A percentile compares a stretch with the other conserved stretches of the same genome.
Conservation (phyloP, 2,797 vertebrate genomes). For the Sebastes umbrosus region DNA sequence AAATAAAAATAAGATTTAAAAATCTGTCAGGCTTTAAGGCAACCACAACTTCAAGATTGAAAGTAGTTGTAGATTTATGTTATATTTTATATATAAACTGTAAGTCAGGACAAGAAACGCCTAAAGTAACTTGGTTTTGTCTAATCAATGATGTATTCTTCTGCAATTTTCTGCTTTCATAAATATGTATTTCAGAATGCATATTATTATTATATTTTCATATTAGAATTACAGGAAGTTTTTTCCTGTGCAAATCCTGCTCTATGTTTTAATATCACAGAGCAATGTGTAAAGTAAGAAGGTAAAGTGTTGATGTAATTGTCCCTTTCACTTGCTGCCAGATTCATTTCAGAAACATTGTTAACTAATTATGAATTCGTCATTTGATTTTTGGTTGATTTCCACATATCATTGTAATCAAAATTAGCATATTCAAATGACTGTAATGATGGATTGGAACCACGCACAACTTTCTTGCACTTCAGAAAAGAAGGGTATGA, state of each 20-base stretch:
- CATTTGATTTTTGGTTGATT: neutral
- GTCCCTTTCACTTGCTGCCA: neutral
- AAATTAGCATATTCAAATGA: conserved; percentile 1
- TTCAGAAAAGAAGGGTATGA: neutral
- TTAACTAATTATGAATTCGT: conserved; percentile 9
- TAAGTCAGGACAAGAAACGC: neutral
- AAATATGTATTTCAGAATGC: neutral
- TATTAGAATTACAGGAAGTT: neutral
- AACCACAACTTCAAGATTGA: neutral
- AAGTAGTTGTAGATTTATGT: neutral
- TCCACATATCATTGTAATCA: neutral
- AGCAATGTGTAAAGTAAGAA: neutral
- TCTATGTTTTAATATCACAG: neutral
- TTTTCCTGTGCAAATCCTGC: neutral
- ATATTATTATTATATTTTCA: neutral
- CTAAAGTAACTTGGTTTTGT: neutral
- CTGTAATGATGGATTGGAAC: neutral
- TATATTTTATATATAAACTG: neutral
- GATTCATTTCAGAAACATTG: neutral
- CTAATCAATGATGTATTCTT: neutral
- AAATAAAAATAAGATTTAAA: too few relatives aligned
- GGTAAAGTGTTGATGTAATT: neutral
- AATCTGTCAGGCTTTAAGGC: neutral
- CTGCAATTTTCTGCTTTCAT: neutral
- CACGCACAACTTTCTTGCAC: neutral